Evolutionary conservation across 2,113 vertebrate species (phyloP).

Genomic region (Corythoichthys haematopterus): DNA sequence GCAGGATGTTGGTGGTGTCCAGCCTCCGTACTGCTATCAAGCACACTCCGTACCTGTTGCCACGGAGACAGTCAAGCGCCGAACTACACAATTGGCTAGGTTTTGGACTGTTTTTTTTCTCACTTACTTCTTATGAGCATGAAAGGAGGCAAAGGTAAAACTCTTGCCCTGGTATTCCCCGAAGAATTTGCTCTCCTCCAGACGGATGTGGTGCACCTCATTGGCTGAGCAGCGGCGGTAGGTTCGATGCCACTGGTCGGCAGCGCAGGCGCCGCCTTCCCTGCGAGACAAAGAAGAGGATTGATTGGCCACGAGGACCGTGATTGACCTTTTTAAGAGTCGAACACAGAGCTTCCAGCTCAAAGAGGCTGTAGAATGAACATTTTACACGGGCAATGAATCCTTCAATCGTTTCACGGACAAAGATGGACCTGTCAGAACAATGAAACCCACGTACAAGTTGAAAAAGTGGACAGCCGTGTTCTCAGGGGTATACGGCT

Average conservation of each 20-base stretch:
- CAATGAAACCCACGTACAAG: constrained; percentile 18
- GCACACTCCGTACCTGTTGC: constrained; percentile 76
- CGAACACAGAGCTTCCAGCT: constrained; percentile 16
- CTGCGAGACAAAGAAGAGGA: constrained; percentile 36
- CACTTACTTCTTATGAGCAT: constrained; percentile 80
- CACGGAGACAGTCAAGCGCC: constrained; percentile 7
- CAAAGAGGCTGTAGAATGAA: constrained; percentile 21
- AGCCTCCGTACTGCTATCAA: constrained; percentile 75
- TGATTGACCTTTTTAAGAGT: constrained; percentile 49
- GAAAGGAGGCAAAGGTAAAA: constrained; percentile 81
- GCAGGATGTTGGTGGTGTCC: constrained; percentile 76
- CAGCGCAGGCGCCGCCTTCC: constrained; percentile 64
- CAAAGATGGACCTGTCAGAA: constrained; percentile 25
- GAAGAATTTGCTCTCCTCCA: constrained; percentile 82
- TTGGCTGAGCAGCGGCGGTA: constrained; percentile 80
- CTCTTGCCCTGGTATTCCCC: constrained; percentile 81
- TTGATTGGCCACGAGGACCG: constrained; percentile 21
- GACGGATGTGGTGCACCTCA: constrained; percentile 79
- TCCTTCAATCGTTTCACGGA: constrained; percentile 30
- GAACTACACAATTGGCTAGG: background rate
- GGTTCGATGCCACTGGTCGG: constrained; percentile 79
- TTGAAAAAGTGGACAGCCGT: constrained; percentile 32
- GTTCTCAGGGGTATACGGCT: constrained; percentile 37
- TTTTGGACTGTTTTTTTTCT: background rate
- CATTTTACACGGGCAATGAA: constrained; percentile 41